Evolutionary conservation across 2,888 invertebrate species (phyloP).

Genomic region (Agriopis marginaria): DNA sequence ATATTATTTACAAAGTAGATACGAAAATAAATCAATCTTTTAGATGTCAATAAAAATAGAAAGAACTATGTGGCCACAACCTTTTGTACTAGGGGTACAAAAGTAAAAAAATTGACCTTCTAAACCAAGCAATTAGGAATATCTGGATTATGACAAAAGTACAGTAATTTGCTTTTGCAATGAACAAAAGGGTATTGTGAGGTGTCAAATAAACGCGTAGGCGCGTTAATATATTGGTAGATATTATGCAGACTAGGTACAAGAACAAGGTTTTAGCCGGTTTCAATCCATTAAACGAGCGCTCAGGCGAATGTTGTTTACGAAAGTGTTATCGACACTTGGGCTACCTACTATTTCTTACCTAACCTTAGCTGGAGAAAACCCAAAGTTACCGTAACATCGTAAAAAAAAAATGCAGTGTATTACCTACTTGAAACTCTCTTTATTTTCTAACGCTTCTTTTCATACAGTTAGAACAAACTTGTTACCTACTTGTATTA

Average conservation of each 20-base stretch:
- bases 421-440: no score
- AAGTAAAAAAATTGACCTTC: slow-evolving; percentile 3
- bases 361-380: slow-evolving; percentile 1
- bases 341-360: slow-evolving; percentile 3
- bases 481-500: neutral
- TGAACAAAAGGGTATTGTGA: slow-evolving; percentile 17
- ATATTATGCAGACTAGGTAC: slow-evolving; percentile 10
- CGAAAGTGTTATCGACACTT: slow-evolving; percentile 28
- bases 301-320: slow-evolving; percentile 21
- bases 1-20: no score
- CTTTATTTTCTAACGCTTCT: neutral
- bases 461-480: neutral
- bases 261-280: slow-evolving; percentile 16
- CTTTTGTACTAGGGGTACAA: neutral
- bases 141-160: slow-evolving; percentile 19
- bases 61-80: no score
- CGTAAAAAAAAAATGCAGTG: neutral
- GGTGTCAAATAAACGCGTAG: slow-evolving; percentile 23
- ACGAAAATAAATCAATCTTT: no score
- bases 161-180: slow-evolving; percentile 7
- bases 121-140: slow-evolving; percentile 5
- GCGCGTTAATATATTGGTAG: slow-evolving; percentile 1
- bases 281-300: slow-evolving; percentile 23
- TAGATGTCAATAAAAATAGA: no score
- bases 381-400: neutral